Evolutionary conservation across 1,140 invertebrate genomes (phyloP).

Genomic region (Papilio helenus): DNA sequence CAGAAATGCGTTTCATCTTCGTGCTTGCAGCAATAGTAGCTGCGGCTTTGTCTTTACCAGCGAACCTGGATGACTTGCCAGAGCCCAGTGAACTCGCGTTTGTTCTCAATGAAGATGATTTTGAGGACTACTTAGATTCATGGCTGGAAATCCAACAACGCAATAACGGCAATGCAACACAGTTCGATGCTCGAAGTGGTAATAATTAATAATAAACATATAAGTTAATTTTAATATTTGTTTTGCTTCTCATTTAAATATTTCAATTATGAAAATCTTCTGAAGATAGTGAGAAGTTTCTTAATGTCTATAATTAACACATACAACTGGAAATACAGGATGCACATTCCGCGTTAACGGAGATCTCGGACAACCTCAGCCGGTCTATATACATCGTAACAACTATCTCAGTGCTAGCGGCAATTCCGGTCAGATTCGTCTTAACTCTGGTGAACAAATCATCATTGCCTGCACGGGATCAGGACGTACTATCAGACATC

Average conservation of each 20-base stretch:
- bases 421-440: constrained; percentile 55
- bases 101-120: constrained; percentile 67
- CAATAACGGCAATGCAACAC: constrained; percentile 53
- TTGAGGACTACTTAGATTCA: constrained; percentile 70
- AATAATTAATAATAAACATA: constrained; percentile 48
- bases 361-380: constrained; percentile 71
- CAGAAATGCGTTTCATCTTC: constrained; percentile 19
- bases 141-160: constrained; percentile 63
- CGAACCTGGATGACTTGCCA: constrained; percentile 45
- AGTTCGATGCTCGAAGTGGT: constrained; percentile 52
- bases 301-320: neutral
- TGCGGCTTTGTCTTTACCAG: constrained; percentile 44
- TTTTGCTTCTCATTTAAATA: too few relatives aligned
- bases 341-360: constrained; percentile 68
- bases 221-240: too few relatives aligned
- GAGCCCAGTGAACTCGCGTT: constrained; percentile 59
- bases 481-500: constrained; percentile 52
- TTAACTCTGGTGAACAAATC: constrained; percentile 55
- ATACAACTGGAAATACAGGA: constrained; percentile 45
- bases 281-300: too few relatives aligned
- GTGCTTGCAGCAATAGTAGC: constrained; percentile 5
- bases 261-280: too few relatives aligned
- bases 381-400: constrained; percentile 60
- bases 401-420: constrained; percentile 54
- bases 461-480: constrained; percentile 60